Base-by-base conservation (phyloP, 2,113 vertebrate species). In the Rhea americana region DNA sequence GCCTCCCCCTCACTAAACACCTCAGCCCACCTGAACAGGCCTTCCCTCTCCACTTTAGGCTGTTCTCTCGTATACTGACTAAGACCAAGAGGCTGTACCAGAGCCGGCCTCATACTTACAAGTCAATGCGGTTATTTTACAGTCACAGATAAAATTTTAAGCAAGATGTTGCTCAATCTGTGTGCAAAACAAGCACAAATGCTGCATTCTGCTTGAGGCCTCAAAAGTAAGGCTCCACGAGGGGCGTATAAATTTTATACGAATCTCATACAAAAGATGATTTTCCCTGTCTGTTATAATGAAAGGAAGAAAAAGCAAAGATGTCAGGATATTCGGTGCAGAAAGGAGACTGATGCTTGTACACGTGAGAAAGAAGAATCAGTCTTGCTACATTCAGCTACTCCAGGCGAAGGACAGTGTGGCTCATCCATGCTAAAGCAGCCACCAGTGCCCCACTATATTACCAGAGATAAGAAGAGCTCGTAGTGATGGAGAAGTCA, bases 91-190 rank as follows among this genome's bases (percentile, higher is more conserved):
- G 90, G n/a, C 56, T 76, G 41, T 47, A 70, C n/a, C 18, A 74
- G 82, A 87, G 47, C 72, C 94, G 68, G 65, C 19, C 35, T 63
- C 91, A 50, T 21, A 55, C 32, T 30, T 79, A 82, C 32, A 84
- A 78, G 43, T 68, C 85, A 51, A 72, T 94, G 24, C 25, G n/a
- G 63, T n/a, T 91, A 77, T 68, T 92, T 66, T 70, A 82, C 19
- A 65, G 62, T 63, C 92, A 58, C 66, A 68, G 66, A 48, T 55
- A n/a, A 65, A 68, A 73, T 87, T 95, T 87, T 50, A 71, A 91
- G 72, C 30, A 72, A 25, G 74, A 32, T 48, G n/a, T 50, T 26
- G n/a, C 50, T 94, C 0, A 0, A 13, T 85, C 37, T 50, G 10
- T 51, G 61, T 35, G 70, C 56, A 85, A 85, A 89, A 80, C 20